phyloP scores from a whole-genome alignment of 2,113 vertebrate genomes.

The Saguinus imperator region DNA sequence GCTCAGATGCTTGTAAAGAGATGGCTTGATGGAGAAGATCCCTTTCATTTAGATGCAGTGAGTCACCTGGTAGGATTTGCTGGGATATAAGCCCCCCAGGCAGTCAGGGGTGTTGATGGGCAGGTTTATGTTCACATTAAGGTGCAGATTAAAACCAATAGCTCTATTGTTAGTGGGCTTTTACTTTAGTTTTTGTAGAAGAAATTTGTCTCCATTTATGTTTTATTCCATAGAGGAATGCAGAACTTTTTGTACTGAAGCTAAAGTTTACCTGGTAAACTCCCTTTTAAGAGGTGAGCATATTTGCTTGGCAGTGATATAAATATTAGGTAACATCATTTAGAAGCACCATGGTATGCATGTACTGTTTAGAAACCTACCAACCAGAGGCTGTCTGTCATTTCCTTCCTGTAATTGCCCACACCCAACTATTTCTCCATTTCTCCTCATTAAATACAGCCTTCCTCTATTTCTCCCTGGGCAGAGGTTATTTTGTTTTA shows the following conservation, averaged over 20 bases:
- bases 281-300: not conserved
- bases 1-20: conserved; percentile 13
- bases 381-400: not conserved
- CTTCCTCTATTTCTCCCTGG: not conserved
- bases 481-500: not conserved
- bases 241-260: not conserved
- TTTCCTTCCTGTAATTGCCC: not conserved
- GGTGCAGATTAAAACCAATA: not conserved
- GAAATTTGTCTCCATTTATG: not conserved
- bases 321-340: conserved; percentile 2
- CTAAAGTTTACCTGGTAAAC: not conserved
- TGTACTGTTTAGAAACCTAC: not conserved
- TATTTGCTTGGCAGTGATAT: not conserved
- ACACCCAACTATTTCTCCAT: not conserved
- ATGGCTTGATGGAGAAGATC: conserved; percentile 7
- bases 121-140: not conserved
- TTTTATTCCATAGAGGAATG: not conserved
- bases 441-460: not conserved
- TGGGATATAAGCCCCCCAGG: not conserved
- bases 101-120: not conserved
- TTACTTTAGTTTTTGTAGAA: conserved; percentile 45
- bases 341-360: not conserved
- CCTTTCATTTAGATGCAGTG: not conserved
- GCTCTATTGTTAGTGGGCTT: not conserved
- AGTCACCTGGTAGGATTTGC: not conserved